Evolutionary conservation across 2,113 vertebrate species (phyloP).

Genomic region (Corythornis madagascariensis): DNA sequence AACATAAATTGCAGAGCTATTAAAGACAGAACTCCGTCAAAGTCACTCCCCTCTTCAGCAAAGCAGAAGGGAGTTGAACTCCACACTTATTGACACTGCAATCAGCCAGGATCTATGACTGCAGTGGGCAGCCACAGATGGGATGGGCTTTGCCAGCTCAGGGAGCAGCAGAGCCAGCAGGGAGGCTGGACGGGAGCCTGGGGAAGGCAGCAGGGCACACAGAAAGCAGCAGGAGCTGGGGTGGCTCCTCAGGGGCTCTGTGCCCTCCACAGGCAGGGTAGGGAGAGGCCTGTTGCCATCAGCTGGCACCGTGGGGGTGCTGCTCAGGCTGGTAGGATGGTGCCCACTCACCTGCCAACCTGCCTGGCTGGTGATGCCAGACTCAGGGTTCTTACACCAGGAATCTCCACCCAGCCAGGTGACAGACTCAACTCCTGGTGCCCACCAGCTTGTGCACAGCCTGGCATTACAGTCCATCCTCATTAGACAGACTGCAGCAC

Average conservation of each 20-base stretch:
- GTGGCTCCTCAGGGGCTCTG: neutral
- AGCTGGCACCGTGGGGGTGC: neutral
- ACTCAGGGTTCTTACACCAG: neutral
- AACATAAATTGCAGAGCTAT: constrained; percentile 42
- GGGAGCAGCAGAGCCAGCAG: neutral
- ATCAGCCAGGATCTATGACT: constrained; percentile 31
- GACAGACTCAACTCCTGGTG: neutral
- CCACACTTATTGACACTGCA: constrained; percentile 26
- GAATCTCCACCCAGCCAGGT: neutral
- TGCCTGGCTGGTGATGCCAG: neutral
- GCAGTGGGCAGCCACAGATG: neutral
- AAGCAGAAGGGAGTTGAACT: constrained; percentile 40
- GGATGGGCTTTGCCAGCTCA: constrained; percentile 7
- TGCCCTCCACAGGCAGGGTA: neutral
- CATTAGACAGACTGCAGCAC: neutral
- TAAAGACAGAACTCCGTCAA: constrained; percentile 35
- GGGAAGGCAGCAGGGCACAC: neutral
- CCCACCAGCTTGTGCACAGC: neutral
- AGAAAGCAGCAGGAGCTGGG: neutral
- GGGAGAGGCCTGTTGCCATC: neutral
- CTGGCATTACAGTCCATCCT: neutral
- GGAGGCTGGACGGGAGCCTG: neutral
- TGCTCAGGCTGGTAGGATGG: neutral
- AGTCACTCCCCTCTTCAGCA: constrained; percentile 39
- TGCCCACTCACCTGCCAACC: neutral